A percentile compares a stretch with the other conserved stretches of the same genome.
Conservation (phyloP, 2,113 vertebrate genomes). For the Ictalurus furcatus region DNA sequence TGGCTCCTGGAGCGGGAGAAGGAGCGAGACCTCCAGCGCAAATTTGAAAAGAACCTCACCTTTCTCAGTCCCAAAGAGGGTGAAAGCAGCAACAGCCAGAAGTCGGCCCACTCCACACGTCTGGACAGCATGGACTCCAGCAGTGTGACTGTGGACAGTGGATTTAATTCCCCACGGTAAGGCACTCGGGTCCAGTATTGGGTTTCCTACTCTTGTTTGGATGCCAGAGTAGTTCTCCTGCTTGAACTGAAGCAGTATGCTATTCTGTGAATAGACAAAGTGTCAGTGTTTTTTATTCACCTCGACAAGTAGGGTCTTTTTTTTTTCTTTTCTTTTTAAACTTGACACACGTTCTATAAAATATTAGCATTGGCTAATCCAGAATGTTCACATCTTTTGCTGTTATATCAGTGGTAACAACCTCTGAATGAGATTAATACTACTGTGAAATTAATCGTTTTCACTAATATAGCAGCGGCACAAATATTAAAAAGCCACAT, state of each 20-base stretch:
- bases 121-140: conserved; percentile 99
- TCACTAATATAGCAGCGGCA: conserved; percentile 34
- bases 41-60: conserved; percentile 96
- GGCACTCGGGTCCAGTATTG: conserved; percentile 59
- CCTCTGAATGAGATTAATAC: conserved; percentile 38
- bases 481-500: conserved; percentile 16
- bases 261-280: conserved; percentile 58
- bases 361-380: background rate
- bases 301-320: conserved; percentile 24
- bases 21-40: conserved; percentile 91
- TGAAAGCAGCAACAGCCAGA: conserved; percentile 83
- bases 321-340: conserved; percentile 10
- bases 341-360: conserved; percentile 24
- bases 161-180: conserved; percentile 99
- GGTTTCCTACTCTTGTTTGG: conserved; percentile 43
- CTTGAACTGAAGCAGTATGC: conserved; percentile 43
- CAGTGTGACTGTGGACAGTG: conserved; percentile 98
- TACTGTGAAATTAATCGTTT: conserved; percentile 27
- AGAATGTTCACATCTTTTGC: conserved; percentile 17
- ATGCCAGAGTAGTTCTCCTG: conserved; percentile 45
- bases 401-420: conserved; percentile 28
- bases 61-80: conserved; percentile 88
- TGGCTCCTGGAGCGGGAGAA: conserved; percentile 95
- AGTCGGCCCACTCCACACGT: conserved; percentile 91
- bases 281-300: conserved; percentile 33